Base-by-base conservation (phyloP, 2,888 invertebrate species). In the Bellardia pandia region DNA sequence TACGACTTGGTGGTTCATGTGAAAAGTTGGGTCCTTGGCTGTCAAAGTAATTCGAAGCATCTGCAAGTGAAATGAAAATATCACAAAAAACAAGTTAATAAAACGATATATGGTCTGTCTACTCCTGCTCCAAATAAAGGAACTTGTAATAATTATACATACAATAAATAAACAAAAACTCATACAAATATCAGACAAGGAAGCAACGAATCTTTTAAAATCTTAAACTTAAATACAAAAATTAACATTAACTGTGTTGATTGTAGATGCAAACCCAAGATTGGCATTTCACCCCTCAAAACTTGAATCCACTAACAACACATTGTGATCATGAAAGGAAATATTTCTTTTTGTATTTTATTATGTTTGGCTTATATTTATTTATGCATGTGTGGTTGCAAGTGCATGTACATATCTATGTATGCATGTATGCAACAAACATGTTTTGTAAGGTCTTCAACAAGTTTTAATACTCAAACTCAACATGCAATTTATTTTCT, bases 1-100 rank as follows among this genome's bases (percentile, higher is more conserved):
- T 93, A 79, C 94, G 93, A 87, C 94, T 93, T 56, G 94, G 93
- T 45, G 95, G 95, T 89, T 95, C 95, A 86, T 93, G 92, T 13
- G 94, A 91, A 91, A 95, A 95, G 85, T 93, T 93, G 53, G 95
- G 95, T 48, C 95, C 95, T 90, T 95, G 95, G 84, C 94, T 94
- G 90, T 95, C 95, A 91, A 94, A 95, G 86, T 94, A 94, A 72
- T 93, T 94, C 87, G 93, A 92, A 72, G 93, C 92, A 83, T 90
- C 91, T 91, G 89, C 48, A 90, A 89, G 81, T 66, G 62, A 66
- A 48, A 85, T 75, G 51, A 82, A 82, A 86, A 68, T 64, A 74
- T 62, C 33, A 30, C 33, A 72, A 77, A 80, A 77, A 72, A 23
- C 23, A 23, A 77, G 69, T 86, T 86, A 81, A 77, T 86, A 81